Conservation (phyloP, 2,888 invertebrate genomes). For the Eurytoma adleriae region DNA sequence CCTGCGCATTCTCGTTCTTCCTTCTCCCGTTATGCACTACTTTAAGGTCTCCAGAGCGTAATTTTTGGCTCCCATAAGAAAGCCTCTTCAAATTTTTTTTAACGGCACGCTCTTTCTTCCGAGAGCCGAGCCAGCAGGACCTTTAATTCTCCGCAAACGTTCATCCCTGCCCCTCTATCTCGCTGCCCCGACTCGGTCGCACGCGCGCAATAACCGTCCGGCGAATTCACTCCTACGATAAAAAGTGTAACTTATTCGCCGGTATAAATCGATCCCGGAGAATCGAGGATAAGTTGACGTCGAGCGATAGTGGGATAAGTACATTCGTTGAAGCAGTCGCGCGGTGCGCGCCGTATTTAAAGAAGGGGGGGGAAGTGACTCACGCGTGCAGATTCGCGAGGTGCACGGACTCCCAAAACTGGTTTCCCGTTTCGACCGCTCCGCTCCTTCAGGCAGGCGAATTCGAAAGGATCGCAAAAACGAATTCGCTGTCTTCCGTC, state of each 20-base stretch:
- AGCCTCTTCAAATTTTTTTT: conserved; percentile 40
- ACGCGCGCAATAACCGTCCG: conserved; percentile 29
- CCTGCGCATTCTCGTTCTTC: conserved; percentile 46
- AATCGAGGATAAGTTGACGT: conserved; percentile 48
- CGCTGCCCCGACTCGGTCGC: not conserved
- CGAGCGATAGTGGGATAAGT: conserved; percentile 46
- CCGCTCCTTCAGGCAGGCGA: conserved; percentile 27
- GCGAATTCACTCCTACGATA: conserved; percentile 42
- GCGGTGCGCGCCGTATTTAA: too few species aligned
- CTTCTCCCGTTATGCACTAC: conserved; percentile 47
- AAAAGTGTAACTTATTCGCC: conserved; percentile 50
- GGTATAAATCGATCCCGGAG: conserved; percentile 45
- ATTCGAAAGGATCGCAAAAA: conserved; percentile 63
- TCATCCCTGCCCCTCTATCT: conserved; percentile 1
- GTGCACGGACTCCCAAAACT: conserved; percentile 48
- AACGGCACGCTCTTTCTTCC: conserved; percentile 18
- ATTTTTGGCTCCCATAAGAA: conserved; percentile 31
- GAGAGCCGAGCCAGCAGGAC: conserved; percentile 3
- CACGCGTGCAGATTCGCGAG: conserved; percentile 15
- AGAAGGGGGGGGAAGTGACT: not conserved
- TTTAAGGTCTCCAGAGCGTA: conserved; percentile 40
- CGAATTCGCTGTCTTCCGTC: conserved; percentile 55
- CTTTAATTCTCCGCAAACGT: conserved; percentile 24
- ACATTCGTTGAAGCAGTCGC: conserved; percentile 31
- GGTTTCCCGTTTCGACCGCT: conserved; percentile 50